A percentile compares a stretch with the other conserved stretches of the same genome.
These are phyloP conservation scores for Trachymyrmex septentrionalis DNA, from an alignment of 1,140 invertebrate genomes.

Conservation along the genomic window DNA sequence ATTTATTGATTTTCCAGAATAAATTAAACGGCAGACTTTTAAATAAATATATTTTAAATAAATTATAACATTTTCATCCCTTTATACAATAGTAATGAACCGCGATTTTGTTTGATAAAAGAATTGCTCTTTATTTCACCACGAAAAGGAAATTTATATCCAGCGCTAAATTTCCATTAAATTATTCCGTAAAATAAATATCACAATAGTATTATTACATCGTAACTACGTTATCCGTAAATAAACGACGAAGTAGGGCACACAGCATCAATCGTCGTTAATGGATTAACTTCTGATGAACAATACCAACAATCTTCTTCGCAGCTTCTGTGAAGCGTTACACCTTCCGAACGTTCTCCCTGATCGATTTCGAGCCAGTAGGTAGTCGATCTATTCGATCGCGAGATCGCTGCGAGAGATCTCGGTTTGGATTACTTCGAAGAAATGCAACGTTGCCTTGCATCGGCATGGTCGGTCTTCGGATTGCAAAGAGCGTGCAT, in stretches of 20 bases:
- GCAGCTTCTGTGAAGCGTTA: neutral
- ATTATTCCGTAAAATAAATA: constrained; percentile 33
- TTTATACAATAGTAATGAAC: constrained; percentile 4
- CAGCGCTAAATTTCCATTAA: constrained; percentile 1
- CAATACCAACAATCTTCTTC: constrained; percentile 40
- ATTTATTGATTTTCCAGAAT: neutral
- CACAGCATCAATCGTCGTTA: constrained; percentile 23
- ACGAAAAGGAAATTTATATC: neutral
- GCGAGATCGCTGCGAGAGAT: constrained; percentile 40
- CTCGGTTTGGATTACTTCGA: neutral
- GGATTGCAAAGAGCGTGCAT: constrained; percentile 62
- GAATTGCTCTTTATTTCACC: neutral
- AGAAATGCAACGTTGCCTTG: constrained; percentile 51
- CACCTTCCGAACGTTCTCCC: neutral
- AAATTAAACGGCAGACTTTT: neutral
- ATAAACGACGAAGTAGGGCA: neutral
- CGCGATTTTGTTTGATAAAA: neutral
- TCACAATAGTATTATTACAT: constrained; percentile 21
- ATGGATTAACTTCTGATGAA: constrained; percentile 46
- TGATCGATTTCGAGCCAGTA: constrained; percentile 3
- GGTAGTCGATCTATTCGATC: constrained; percentile 36
- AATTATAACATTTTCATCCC: constrained; percentile 1
- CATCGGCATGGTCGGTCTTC: constrained; percentile 28
- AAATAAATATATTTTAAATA: too few species aligned
- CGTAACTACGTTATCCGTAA: neutral